Percentiles rank a stretch among this genome's conserved stretches.
phyloP scores from a whole-genome alignment of 2,113 vertebrate genomes.

The Charadrius vociferus region DNA sequence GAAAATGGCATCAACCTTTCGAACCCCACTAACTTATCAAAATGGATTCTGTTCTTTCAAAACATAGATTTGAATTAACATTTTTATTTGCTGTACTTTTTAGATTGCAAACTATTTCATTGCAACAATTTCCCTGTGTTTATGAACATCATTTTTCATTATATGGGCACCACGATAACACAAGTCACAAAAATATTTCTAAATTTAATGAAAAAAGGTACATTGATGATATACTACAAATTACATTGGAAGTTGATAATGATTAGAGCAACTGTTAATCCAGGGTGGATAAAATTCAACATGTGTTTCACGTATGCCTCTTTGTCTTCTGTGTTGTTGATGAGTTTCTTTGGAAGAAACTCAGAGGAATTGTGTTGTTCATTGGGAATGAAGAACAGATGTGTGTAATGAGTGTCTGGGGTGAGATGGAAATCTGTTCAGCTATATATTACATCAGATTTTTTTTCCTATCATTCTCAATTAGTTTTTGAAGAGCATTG shows the following conservation, averaged over 20 bases:
- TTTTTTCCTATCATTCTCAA: slow-evolving; percentile 45
- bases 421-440: slow-evolving; percentile 57
- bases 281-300: background rate
- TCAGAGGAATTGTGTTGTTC: slow-evolving; percentile 40
- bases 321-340: background rate
- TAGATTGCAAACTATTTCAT: background rate
- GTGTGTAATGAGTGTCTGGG: slow-evolving; percentile 41
- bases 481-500: slow-evolving; percentile 56
- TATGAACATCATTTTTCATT: background rate
- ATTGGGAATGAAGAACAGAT: slow-evolving; percentile 61
- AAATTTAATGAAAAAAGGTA: background rate
- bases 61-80: background rate
- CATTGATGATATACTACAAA: background rate
- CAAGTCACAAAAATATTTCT: background rate
- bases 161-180: background rate
- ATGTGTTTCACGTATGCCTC: background rate
- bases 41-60: background rate
- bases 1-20: background rate
- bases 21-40: background rate
- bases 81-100: background rate
- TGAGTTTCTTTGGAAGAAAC: slow-evolving; percentile 24
- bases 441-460: slow-evolving; percentile 38
- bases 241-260: background rate
- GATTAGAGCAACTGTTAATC: background rate
- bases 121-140: background rate